phyloP scores from a whole-genome alignment of 2,888 invertebrate species.

The Cyrtodaria siliqua region DNA sequence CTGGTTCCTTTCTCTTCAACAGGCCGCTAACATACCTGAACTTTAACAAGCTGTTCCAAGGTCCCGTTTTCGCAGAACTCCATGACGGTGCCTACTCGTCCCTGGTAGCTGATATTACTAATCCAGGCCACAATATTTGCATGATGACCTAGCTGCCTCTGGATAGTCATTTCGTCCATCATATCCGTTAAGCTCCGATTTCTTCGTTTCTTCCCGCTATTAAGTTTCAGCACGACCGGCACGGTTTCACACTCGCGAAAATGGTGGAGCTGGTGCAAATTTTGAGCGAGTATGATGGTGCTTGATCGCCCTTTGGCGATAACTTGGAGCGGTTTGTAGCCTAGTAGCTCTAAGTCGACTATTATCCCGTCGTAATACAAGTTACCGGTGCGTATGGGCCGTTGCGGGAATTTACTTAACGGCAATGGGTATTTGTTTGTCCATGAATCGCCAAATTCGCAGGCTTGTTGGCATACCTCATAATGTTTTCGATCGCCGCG shows the following conservation, averaged over 20 bases:
- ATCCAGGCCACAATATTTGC: constrained; percentile 77
- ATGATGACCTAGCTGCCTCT: constrained; percentile 75
- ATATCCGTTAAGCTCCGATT: constrained; percentile 61
- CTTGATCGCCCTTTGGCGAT: constrained; percentile 78
- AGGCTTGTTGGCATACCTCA: constrained; percentile 70
- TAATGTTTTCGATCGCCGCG: constrained; percentile 18
- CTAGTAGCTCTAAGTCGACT: constrained; percentile 74
- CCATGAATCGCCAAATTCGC: constrained; percentile 82
- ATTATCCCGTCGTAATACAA: constrained; percentile 77
- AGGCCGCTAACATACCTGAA: no score
- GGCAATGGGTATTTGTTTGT: constrained; percentile 76
- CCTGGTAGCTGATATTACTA: constrained; percentile 72
- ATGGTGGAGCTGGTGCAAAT: constrained; percentile 63
- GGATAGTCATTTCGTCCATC: constrained; percentile 77
- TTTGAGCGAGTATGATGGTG: constrained; percentile 77
- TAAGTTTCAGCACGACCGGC: constrained; percentile 78
- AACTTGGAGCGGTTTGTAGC: constrained; percentile 77
- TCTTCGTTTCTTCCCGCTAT: constrained; percentile 70
- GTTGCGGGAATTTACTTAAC: constrained; percentile 72
- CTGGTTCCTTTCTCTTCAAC: no score
- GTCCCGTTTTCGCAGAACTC: constrained; percentile 82
- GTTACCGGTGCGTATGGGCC: constrained; percentile 77
- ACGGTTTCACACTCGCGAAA: constrained; percentile 71
- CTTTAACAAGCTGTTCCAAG: constrained; percentile 75
- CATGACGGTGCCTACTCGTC: constrained; percentile 74